These are phyloP conservation scores for Ochotona princeps DNA, from an alignment of 2,113 vertebrate genomes.

Conservation along the genomic window DNA sequence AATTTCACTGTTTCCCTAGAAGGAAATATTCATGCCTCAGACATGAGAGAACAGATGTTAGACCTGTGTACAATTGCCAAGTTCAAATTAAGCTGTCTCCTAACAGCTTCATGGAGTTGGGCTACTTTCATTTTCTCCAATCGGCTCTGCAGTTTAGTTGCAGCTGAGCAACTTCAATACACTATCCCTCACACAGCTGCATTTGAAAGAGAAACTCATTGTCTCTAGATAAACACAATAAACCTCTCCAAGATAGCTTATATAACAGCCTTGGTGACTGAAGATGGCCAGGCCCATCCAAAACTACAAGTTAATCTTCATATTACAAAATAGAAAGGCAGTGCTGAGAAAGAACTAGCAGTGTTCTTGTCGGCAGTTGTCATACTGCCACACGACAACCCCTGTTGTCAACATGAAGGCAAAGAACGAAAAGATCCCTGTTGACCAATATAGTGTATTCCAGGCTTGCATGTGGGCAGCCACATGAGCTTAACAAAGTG, in stretches of 20 bases:
- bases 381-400: background rate
- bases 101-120: constrained; percentile 18
- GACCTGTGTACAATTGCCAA: constrained; percentile 18
- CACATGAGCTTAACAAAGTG: background rate
- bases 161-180: constrained; percentile 12
- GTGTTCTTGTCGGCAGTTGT: background rate
- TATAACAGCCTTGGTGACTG: background rate
- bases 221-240: background rate
- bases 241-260: background rate
- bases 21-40: constrained; percentile 18
- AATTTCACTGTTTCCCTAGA: constrained; percentile 54
- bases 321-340: background rate
- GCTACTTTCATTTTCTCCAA: background rate
- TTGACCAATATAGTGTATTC: background rate
- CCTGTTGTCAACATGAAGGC: background rate
- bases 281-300: background rate
- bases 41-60: constrained; percentile 55
- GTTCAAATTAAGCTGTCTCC: constrained; percentile 48
- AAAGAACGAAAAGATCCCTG: background rate
- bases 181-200: background rate
- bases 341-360: background rate
- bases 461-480: background rate
- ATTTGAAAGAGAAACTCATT: background rate
- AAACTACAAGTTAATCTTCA: background rate
- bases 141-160: background rate